Base-by-base conservation (phyloP, 2,888 invertebrate genomes). In the Drosophila colorata region DNA sequence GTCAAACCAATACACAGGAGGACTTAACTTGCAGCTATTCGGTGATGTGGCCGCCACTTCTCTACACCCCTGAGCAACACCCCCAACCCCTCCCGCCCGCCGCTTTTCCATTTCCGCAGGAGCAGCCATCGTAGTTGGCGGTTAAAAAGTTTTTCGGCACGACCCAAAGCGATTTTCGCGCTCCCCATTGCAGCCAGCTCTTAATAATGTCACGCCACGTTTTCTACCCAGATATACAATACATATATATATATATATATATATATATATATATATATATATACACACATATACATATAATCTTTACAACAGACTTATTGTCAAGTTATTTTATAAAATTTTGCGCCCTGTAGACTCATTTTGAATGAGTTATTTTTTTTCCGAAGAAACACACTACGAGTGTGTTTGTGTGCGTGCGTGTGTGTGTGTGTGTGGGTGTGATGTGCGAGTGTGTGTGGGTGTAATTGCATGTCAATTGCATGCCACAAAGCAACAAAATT, bases 391-490 rank as follows among this genome's bases (percentile, higher is more conserved):
- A 55, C 18, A 11, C 14, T 55, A n/a, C n/a, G n/a, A n/a, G 40
- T 33, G 51, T 38, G 44, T 55, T 38, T 41, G 23, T 46, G 16
- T 56, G 16, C n/a, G 41, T 58, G 16, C 7, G 47, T 25, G 52
- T 53, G 51, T 13, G 57, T 28, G 65, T 69, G 18, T 38, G 25
- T 43, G 23, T n/a, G 44, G 31, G 8, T 18, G 38, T n/a, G 3
- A 6, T 16, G 40, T 16, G 43, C 23, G 16, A n/a, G 41, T 43
- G 28, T 43, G 61, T 18, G 48, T 55, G 63, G 23, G 60, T 74
- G 78, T 83, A 83, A 83, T 88, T 88, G 88, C 87, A 88, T 83
- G 88, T 83, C 88, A 83, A 86, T 83, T 88, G 83, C 88, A 88
- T 66, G 84, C 58, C 66, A 56, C 31, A 28, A 48, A 31, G 31